Evolutionary conservation across 2,797 vertebrate species (phyloP).

Genomic region (Chiroxiphia lanceolata): DNA sequence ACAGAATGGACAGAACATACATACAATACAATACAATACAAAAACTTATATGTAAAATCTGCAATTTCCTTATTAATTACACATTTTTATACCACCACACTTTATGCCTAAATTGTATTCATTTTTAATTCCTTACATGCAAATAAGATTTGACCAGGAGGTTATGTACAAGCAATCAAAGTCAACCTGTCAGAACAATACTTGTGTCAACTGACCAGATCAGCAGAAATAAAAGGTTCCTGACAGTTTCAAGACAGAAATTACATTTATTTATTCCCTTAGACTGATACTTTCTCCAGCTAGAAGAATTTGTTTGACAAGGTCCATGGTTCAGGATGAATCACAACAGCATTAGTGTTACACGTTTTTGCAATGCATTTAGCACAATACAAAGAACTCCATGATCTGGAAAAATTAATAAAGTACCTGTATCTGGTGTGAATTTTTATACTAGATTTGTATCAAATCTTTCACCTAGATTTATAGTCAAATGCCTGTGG

Average conservation of each 20-base stretch:
- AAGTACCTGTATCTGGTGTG: neutral
- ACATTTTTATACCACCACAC: no score
- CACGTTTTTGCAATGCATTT: neutral
- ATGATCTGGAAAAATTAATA: neutral
- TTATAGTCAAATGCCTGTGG: neutral
- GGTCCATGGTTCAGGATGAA: neutral
- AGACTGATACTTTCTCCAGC: neutral
- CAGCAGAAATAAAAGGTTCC: neutral
- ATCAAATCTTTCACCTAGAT: neutral
- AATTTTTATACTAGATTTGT: neutral
- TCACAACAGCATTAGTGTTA: neutral
- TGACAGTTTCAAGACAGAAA: neutral
- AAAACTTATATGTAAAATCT: no score
- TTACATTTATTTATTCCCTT: neutral
- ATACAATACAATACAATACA: no score
- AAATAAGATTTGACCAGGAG: neutral
- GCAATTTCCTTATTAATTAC: no score
- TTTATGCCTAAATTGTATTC: neutral
- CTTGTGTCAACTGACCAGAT: neutral
- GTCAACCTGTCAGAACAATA: neutral
- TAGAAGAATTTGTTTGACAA: neutral
- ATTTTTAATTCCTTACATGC: neutral
- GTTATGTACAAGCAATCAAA: neutral
- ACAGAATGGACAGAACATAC: no score
- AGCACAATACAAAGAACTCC: neutral